Base-by-base conservation (phyloP, 1,140 invertebrate species). In the Drosophila seguyi region DNA sequence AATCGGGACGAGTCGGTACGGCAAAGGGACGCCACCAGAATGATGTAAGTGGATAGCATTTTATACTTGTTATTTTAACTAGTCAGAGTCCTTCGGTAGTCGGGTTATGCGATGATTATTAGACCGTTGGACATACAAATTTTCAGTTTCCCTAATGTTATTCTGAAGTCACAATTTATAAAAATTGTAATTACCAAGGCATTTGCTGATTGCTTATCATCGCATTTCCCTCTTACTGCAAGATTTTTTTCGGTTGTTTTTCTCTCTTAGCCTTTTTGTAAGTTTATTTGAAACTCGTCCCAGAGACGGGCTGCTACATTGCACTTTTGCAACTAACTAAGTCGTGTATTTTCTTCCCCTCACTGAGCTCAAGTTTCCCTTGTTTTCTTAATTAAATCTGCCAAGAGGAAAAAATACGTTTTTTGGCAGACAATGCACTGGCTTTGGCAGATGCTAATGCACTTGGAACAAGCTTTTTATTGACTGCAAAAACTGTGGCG, bases 1-100 rank as follows among this genome's bases (percentile, higher is more conserved):
- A 92, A 92, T 68, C 65, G 92, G 47, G 92, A 93, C 57, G 92
- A 93, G 61, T 90, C 79, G 50, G 90, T 93, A 42, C 79, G 92
- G 1, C 92, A 93, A 53, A 80, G 92, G 8, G 92, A 93, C 79
- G 91, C 92, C 7, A 92, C 92, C 38, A 72, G 92, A 50, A 92
- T 93, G 68, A 92, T 93, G 92, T 93, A 47, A 93, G 92, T 93
- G 60, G 25, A 22, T 48, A n/a, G 11, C 6, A 20, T 38, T 22
- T 3, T 18, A 14, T 72, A 18, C 44, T 14, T 5, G 1, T 47
- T 11, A 2, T 36, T 13, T 20, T 25, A n/a, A 6, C 13, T 14
- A 5, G 20, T 18, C 22, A 65, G 27, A 47, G 20, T 27, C 27
- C 41, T 47, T 47, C 13, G 44, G 34, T 16, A 29, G 11, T 1